Evolutionary conservation across 2,113 vertebrate species (phyloP).

Genomic region (Jaculus jaculus): DNA sequence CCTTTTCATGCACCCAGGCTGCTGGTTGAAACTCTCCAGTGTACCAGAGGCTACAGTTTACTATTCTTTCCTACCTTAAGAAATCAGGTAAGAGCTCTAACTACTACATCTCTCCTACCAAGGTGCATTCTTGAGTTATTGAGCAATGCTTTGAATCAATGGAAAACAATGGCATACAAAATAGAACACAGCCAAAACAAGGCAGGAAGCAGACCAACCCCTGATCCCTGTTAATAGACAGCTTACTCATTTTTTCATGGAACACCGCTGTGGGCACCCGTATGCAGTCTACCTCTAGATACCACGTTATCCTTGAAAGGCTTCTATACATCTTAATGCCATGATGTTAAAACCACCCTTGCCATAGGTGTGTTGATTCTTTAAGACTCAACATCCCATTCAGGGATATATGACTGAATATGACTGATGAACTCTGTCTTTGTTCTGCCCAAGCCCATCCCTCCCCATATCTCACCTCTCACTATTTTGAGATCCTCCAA

Average conservation of each 20-base stretch:
- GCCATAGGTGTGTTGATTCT: not conserved
- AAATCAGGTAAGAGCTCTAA: not conserved
- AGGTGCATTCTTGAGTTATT: not conserved
- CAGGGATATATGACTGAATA: not conserved
- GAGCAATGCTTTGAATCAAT: not conserved
- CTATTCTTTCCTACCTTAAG: not conserved
- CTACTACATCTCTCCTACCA: not conserved
- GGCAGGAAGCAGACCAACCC: not conserved
- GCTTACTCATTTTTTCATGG: not conserved
- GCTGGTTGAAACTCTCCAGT: not conserved
- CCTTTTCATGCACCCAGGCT: not conserved
- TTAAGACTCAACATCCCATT: not conserved
- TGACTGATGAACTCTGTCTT: not conserved
- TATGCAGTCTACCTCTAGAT: too few relatives aligned
- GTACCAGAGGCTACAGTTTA: rapidly evolving
- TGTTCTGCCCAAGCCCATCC: not conserved
- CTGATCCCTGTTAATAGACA: not conserved
- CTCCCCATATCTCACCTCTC: not conserved
- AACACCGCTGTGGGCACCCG: too few relatives aligned
- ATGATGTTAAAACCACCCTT: not conserved
- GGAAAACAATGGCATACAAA: not conserved
- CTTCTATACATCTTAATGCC: not conserved
- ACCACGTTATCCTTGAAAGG: too few relatives aligned
- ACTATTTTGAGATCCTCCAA: not conserved
- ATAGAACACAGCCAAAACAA: not conserved